Base-by-base conservation (phyloP, 2,797 vertebrate species). In the Sparidentex hasta region DNA sequence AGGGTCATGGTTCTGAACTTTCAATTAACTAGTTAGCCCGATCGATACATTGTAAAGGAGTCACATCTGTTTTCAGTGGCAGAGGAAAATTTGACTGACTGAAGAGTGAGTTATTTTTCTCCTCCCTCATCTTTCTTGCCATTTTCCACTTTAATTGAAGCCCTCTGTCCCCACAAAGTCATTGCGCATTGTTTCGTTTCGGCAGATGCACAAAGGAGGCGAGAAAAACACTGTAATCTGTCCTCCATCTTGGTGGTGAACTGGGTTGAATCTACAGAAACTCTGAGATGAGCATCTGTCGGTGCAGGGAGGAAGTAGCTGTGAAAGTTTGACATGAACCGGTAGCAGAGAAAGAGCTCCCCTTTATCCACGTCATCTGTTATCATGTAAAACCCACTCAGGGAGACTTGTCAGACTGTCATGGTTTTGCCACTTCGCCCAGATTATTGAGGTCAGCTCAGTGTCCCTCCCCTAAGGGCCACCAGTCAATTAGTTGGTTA, bases 401-500 rank as follows among this genome's bases (percentile, higher is more conserved):
- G 23, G 63, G 29, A 61, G 27, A 46, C 61, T 61, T 29, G 80
- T 77, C 76, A 65, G 76, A 47, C 68, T 11, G 74, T 82, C 78
- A 47, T 5, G 3, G 38, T 29, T 55, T 78, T 73, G 74, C 73
- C 78, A 67, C 23, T 83, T 87, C 51, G 57, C 65, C 73, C 66
- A 63, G 59, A 81, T 70, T 68, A 70, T 43, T 33, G 27, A 88
- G 78, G 82, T 85, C 77, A 70, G 23, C 1, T 21, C 25, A 2
- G 23, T 11, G 20, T 44, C 78, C 67, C 69, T 14, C 44, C 74
- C 59, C 52, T 4, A 48, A 71, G 71, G 83, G 52, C 78, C 86
- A 78, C 62, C 58, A 62, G 71, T 74, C 76, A 76, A 70, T 85
- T 68, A 80, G 74, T 72, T 86, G 65, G 75, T 83, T 81, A 92